Evolutionary conservation across 30 jellyfish, hydroid and myxozoan species (phyloP).

Genomic region (Aurelia aurita complex sp. Pacific): DNA sequence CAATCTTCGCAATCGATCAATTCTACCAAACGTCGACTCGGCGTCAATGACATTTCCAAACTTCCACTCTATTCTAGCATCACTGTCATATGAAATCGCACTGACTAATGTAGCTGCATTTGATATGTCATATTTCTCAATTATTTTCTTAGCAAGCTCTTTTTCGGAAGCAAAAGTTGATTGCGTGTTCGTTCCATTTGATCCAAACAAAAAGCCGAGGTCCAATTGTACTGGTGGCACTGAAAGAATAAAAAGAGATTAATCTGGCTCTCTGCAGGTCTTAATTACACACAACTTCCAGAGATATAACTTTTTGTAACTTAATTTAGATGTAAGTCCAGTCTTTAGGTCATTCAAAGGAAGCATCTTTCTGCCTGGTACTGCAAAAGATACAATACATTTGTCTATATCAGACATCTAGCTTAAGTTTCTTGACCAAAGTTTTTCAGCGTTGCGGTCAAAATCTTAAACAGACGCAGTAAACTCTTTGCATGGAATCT

Average conservation of each 20-base stretch:
- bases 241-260: background rate
- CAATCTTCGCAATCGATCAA: slow-evolving; percentile 21
- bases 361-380: no score
- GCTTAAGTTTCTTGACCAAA: no score
- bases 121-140: slow-evolving; percentile 25
- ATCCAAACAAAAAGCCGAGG: slow-evolving; percentile 51
- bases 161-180: slow-evolving; percentile 39
- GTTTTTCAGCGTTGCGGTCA: no score
- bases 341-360: no score
- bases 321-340: background rate
- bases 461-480: no score
- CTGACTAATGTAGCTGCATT: slow-evolving; percentile 44
- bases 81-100: slow-evolving; percentile 38
- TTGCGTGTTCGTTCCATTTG: slow-evolving; percentile 15
- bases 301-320: background rate
- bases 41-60: slow-evolving; percentile 29
- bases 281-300: background rate
- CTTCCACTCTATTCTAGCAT: slow-evolving; percentile 39
- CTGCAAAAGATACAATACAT: no score
- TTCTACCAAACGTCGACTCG: background rate
- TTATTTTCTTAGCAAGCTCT: slow-evolving; percentile 21
- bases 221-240: slow-evolving; percentile 28
- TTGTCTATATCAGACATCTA: no score
- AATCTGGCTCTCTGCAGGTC: no score
- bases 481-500: no score